Conservation (phyloP, 2,797 vertebrate genomes). For the Argyrosomus regius region DNA sequence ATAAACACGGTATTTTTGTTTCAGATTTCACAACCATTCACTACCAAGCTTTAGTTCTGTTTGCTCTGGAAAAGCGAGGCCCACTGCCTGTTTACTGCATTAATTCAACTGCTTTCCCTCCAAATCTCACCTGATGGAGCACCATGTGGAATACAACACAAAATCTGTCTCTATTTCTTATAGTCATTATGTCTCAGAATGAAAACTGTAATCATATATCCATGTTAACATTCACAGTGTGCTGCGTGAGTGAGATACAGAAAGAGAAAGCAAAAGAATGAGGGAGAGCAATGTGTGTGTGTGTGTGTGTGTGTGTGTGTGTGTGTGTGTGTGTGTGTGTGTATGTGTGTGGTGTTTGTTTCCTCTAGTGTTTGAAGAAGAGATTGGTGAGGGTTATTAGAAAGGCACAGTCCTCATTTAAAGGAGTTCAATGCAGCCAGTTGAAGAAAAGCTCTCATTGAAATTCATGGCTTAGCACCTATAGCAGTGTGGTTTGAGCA, state of each 20-base stretch:
- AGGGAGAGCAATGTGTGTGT: slow-evolving; percentile 8
- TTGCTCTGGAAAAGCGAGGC: neutral
- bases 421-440: slow-evolving; percentile 79
- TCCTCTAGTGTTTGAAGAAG: slow-evolving; percentile 79
- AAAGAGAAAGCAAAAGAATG: slow-evolving; percentile 37
- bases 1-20: slow-evolving; percentile 20
- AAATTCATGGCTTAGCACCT: slow-evolving; percentile 91
- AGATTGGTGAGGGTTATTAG: slow-evolving; percentile 81
- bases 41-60: neutral
- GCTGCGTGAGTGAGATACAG: slow-evolving; percentile 21
- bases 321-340: slow-evolving; percentile 33
- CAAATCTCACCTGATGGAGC: neutral
- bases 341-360: slow-evolving; percentile 23
- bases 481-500: slow-evolving; percentile 78
- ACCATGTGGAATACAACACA: neutral
- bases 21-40: slow-evolving; percentile 17
- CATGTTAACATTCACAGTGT: slow-evolving; percentile 3
- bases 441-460: slow-evolving; percentile 86
- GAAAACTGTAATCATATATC: neutral
- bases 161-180: neutral
- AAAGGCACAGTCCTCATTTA: slow-evolving; percentile 78
- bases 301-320: slow-evolving; percentile 16
- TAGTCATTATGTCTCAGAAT: neutral
- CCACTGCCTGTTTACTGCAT: neutral
- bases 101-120: slow-evolving; percentile 11